Evolutionary conservation across 2,888 invertebrate species (phyloP).

Genomic region (Gryllus longicercus): DNA sequence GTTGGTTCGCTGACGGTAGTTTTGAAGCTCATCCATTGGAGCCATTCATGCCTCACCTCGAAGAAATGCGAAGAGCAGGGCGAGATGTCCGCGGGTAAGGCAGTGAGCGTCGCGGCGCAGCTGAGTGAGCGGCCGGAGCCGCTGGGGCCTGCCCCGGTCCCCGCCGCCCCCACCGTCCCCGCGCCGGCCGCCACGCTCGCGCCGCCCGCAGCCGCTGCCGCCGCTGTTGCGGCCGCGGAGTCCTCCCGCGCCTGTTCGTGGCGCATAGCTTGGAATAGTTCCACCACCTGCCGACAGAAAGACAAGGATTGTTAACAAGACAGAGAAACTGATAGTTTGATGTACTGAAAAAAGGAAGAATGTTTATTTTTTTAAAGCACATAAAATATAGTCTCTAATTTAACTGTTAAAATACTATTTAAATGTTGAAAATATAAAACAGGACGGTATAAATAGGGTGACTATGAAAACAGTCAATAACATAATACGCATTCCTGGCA

Average conservation of each 20-base stretch:
- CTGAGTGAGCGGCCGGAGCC: slow-evolving; percentile 49
- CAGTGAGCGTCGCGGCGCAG: slow-evolving; percentile 65
- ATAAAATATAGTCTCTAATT: background rate
- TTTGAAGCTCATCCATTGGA: background rate
- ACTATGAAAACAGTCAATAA: too few relatives aligned
- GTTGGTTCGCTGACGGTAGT: background rate
- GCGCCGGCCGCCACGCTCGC: slow-evolving; percentile 27
- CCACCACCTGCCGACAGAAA: slow-evolving; percentile 60
- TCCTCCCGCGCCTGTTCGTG: slow-evolving; percentile 52
- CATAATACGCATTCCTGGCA: too few relatives aligned
- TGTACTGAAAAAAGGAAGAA: too few relatives aligned
- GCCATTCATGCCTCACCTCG: slow-evolving; percentile 57
- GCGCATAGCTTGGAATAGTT: slow-evolving; percentile 69
- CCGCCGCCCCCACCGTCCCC: background rate
- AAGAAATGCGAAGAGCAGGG: slow-evolving; percentile 86
- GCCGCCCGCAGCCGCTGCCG: slow-evolving; percentile 27
- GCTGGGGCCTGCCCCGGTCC: slow-evolving; percentile 12
- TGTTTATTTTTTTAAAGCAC: too few relatives aligned
- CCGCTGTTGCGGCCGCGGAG: slow-evolving; percentile 29
- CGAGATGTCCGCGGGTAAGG: slow-evolving; percentile 72
- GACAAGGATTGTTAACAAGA: background rate
- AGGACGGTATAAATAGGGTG: too few relatives aligned
- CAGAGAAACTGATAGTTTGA: too few relatives aligned
- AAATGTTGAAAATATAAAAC: too few relatives aligned
- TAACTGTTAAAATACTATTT: background rate